Percentiles rank a stretch among this genome's conserved stretches.
These are phyloP conservation scores for Phylloscopus collybita DNA, from an alignment of 2,797 vertebrate species.

Conservation along the genomic window DNA sequence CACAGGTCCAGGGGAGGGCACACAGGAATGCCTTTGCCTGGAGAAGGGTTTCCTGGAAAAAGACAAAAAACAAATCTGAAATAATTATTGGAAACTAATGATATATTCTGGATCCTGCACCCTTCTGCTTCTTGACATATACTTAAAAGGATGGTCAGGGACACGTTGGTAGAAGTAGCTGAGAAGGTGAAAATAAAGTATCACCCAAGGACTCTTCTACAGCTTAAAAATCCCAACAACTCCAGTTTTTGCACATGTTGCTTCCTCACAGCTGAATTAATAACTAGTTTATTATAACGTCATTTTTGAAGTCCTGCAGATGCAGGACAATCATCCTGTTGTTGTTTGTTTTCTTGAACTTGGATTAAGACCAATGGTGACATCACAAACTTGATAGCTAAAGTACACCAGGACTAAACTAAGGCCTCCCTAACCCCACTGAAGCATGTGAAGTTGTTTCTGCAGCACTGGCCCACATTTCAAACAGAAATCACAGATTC, in stretches of 20 bases:
- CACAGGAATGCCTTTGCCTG: neutral
- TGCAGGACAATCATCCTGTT: neutral
- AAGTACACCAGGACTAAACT: neutral
- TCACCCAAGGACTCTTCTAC: neutral
- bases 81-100: neutral
- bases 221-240: neutral
- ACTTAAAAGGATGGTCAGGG: neutral
- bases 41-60: neutral
- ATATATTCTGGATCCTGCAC: neutral
- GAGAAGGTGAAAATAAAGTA: neutral
- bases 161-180: neutral
- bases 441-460: no score
- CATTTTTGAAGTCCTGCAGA: neutral
- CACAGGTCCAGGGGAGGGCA: conserved; percentile 43
- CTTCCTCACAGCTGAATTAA: neutral
- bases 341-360: neutral
- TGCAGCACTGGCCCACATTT: no score
- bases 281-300: neutral
- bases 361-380: neutral
- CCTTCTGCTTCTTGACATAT: neutral
- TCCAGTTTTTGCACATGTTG: neutral
- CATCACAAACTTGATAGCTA: neutral
- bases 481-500: no score
- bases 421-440: no score
- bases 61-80: neutral